Evolutionary conservation across 2,888 invertebrate species (phyloP), one percentile per base, ranked within the genome.

Genomic region (Drosophila meridionalis): DNA sequence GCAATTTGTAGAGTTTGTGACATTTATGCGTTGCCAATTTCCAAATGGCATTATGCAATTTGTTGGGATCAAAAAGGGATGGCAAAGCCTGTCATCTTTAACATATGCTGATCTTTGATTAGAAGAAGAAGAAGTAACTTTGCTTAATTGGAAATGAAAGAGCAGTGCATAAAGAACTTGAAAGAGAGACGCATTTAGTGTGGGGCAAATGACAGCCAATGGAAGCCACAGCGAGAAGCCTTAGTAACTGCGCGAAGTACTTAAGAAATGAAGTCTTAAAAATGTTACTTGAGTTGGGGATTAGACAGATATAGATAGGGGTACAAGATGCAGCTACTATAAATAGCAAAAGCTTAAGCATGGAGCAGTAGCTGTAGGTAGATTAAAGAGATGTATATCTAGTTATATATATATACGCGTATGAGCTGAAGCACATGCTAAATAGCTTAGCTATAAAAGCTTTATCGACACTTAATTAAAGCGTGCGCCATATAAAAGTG

Each of bases 1-100:
- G 83, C 90, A 90, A 87, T 87, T 90, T 87, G 90, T 87, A 87
- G 89, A 76, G 76, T 83, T 90, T 89, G 79, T 89, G 90, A 89
- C 89, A 87, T 90, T 90, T 90, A 87, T 87, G 86, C 84, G 85
- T 77, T 73, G 81, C 75, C 90, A 82, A 80, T 85, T 85, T 52
- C 12, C 75, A 87, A 85, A 85, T 89, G 71, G 68, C 75, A 69
- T 82, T 82, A 90, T 80, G 86, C 86, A 79, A 83, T 78, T 80
- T 88, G 83, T 73, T 69, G 63, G 32, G 14, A n/a, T 20, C 45
- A 28, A 36, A n/a, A 36, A 11, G 36, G 38, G 11, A 38, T 4
- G n/a, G 7, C 12, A 32, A 26, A 9, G 20, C 57, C 50, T 73
- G 73, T 56, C 66, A 57, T 66, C 57, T 69, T 34, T 32, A 48